phyloP scores from a whole-genome alignment of 2,797 vertebrate species.

The Crocodylus rhombifer region DNA sequence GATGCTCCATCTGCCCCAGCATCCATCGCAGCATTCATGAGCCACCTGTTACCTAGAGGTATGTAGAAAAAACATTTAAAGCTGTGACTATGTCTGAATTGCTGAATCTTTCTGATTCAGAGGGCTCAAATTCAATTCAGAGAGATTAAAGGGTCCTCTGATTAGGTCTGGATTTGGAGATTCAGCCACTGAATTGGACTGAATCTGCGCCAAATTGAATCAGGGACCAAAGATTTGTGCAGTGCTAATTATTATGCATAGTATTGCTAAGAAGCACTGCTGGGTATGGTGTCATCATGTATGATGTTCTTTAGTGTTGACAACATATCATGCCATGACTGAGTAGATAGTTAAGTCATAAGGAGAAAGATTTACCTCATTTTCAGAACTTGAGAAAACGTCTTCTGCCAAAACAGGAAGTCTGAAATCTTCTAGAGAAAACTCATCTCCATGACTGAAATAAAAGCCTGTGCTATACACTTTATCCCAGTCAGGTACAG shows the following conservation, averaged over 20 bases:
- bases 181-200: too few species aligned
- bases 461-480: not conserved
- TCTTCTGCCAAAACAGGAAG: not conserved
- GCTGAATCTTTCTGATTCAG: too few species aligned
- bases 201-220: too few species aligned
- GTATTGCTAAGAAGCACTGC: rapidly evolving
- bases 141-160: too few species aligned
- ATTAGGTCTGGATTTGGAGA: too few species aligned
- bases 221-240: too few species aligned
- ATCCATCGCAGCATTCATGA: too few species aligned
- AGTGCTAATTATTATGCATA: rapidly evolving
- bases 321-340: not conserved
- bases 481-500: not conserved
- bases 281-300: rapidly evolving
- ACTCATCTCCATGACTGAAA: not conserved
- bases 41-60: too few species aligned
- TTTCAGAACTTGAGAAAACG: not conserved
- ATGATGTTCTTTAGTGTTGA: rapidly evolving
- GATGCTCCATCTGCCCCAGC: too few species aligned
- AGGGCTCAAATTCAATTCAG: too few species aligned
- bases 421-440: not conserved
- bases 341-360: not conserved
- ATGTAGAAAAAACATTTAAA: too few species aligned
- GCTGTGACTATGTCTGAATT: too few species aligned
- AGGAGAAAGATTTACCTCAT: not conserved